Conservation (phyloP, 2,797 vertebrate genomes). For the Lacerta viridis region DNA sequence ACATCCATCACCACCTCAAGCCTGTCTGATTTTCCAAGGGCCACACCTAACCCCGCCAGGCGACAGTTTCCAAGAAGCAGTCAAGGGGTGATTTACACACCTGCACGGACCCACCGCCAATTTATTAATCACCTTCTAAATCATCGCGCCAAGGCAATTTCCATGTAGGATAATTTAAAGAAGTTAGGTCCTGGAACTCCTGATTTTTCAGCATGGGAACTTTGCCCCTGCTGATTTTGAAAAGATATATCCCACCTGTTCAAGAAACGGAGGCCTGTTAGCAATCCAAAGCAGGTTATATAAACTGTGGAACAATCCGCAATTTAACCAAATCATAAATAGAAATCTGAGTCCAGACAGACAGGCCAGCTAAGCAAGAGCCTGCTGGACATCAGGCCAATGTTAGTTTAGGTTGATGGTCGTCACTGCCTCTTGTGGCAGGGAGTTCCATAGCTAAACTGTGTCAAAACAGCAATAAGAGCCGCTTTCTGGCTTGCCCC, state of each 20-base stretch:
- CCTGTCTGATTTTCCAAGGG: neutral
- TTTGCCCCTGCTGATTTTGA: neutral
- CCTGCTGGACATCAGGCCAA: too few species aligned
- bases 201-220: neutral
- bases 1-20: neutral
- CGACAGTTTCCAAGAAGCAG: neutral
- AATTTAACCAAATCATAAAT: neutral
- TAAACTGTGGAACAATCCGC: neutral
- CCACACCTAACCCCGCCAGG: neutral
- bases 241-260: neutral
- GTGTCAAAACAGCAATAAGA: neutral
- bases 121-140: too few species aligned
- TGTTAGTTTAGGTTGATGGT: too few species aligned
- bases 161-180: neutral
- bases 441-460: too few species aligned
- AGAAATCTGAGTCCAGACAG: too few species aligned
- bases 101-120: accelerated
- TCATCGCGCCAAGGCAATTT: too few species aligned
- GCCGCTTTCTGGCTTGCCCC: neutral
- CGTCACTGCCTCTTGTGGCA: too few species aligned
- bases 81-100: too few species aligned
- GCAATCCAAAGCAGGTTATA: neutral
- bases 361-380: too few species aligned
- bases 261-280: neutral
- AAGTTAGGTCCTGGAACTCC: too few species aligned